Evolutionary conservation across 2,888 invertebrate genomes (phyloP).

Genomic region (Dynastes tityus): DNA sequence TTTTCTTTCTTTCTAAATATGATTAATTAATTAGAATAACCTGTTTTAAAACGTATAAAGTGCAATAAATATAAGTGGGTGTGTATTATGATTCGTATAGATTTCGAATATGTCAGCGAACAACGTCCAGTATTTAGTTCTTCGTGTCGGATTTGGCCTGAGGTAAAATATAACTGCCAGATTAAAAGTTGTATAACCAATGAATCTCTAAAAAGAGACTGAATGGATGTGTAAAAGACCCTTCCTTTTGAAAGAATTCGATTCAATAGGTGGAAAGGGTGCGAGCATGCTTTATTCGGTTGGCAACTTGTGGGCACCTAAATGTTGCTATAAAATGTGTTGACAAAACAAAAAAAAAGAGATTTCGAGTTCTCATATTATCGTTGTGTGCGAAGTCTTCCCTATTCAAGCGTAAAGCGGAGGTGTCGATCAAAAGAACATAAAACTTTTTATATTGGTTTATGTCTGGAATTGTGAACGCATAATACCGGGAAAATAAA

Average conservation of each 20-base stretch:
- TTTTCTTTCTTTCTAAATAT: neutral
- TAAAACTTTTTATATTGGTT: conserved; percentile 40
- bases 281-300: conserved; percentile 56
- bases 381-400: conserved; percentile 16
- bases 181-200: conserved; percentile 59
- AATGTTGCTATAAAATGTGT: conserved; percentile 54
- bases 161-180: conserved; percentile 62
- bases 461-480: neutral
- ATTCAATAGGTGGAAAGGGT: conserved; percentile 53
- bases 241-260: conserved; percentile 43
- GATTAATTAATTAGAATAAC: neutral
- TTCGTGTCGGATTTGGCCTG: conserved; percentile 52
- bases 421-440: conserved; percentile 29
- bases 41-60: neutral
- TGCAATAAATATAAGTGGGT: neutral
- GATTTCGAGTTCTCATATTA: conserved; percentile 29
- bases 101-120: neutral
- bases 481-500: neutral
- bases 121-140: conserved; percentile 13
- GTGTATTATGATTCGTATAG: neutral
- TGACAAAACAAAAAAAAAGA: conserved; percentile 46
- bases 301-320: conserved; percentile 59
- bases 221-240: conserved; percentile 53
- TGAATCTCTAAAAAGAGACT: conserved; percentile 55
- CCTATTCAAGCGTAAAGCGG: neutral